Evolutionary conservation across 2,888 invertebrate genomes (phyloP), one percentile per base, ranked within the genome.

Genomic region (Diachrysia chrysitis): DNA sequence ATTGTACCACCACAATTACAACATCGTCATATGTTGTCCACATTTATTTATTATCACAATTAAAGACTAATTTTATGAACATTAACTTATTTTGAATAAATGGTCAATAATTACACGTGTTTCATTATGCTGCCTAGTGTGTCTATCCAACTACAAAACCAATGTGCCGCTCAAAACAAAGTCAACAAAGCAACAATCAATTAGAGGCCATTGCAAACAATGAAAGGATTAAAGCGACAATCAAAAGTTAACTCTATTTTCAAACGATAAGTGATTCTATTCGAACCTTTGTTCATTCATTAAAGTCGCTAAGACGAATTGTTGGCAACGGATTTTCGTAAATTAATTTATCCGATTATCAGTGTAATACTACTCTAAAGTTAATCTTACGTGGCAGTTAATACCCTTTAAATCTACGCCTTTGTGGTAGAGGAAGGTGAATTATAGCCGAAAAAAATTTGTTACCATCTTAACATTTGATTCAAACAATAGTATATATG

Each of bases 361-460:
- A 16, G 7, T 35, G 32, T 60, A 21, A 51, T 10, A 59, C 19
- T 53, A 51, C 48, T 48, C 3, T n/a, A 35, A 21, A n/a, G n/a
- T n/a, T 54, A 23, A 51, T 59, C 32, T 10, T 51, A 51, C 21
- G 51, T 21, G 32, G 51, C 14, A 32, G 32, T 51, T 60, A 54
- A 23, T 53, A 21, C 58, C 58, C 48, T 53, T 25, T 60, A 16
- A 60, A 60, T 37, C 12, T 21, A 4, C 23, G 7, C 17, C 4
- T 21, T 12, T 25, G 25, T 25, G 10, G 48, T 53, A 59, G 19
- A 62, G 62, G 42, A 54, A 25, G 32, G 14, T 25, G 58, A 58
- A 35, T 32, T 58, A 19, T 53, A 29, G 29, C 46, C 56, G 29
- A 66, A 66, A n/a, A 12, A 56, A 42, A 17, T 58, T 48, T 29